Percentiles rank a stretch among this genome's conserved stretches.
Conservation (phyloP, 2,888 invertebrate genomes). For the Dryococelus australis region DNA sequence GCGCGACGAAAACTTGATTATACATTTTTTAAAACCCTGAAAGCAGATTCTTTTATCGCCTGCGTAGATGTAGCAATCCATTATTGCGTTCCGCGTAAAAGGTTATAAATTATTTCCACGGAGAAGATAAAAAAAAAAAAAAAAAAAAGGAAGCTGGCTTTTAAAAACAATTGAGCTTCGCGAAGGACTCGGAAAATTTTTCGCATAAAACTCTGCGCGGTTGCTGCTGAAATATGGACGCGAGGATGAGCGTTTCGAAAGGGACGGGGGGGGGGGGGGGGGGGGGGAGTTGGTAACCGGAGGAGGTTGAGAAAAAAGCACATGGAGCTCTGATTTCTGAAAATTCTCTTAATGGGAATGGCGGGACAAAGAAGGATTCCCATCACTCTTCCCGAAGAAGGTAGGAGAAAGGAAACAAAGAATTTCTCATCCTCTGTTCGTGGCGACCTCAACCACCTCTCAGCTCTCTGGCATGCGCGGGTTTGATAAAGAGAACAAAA, state of each 20-base stretch:
- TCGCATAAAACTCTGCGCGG: background rate
- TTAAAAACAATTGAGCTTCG: constrained; percentile 5
- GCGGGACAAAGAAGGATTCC: constrained; percentile 16
- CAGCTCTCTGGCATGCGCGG: background rate
- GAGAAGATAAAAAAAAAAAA: background rate
- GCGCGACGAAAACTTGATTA: background rate
- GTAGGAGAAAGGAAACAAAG: constrained; percentile 11
- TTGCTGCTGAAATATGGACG: constrained; percentile 3
- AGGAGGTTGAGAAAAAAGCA: background rate
- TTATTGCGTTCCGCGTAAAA: constrained; percentile 11
- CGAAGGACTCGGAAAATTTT: background rate
- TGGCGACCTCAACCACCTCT: background rate
- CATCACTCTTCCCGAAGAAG: background rate
- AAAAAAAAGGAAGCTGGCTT: background rate
- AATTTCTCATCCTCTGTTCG: background rate
- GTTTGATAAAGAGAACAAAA: background rate
- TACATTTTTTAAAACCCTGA: background rate
- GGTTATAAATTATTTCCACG: background rate
- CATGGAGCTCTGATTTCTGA: constrained; percentile 8
- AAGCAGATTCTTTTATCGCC: background rate
- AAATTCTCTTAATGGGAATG: constrained; percentile 16
- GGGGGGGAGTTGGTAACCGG: no score
- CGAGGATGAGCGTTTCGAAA: background rate
- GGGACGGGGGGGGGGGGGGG: background rate
- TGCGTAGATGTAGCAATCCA: background rate